phyloP scores from a whole-genome alignment of 2,797 vertebrate species.

The Champsocephalus esox region DNA sequence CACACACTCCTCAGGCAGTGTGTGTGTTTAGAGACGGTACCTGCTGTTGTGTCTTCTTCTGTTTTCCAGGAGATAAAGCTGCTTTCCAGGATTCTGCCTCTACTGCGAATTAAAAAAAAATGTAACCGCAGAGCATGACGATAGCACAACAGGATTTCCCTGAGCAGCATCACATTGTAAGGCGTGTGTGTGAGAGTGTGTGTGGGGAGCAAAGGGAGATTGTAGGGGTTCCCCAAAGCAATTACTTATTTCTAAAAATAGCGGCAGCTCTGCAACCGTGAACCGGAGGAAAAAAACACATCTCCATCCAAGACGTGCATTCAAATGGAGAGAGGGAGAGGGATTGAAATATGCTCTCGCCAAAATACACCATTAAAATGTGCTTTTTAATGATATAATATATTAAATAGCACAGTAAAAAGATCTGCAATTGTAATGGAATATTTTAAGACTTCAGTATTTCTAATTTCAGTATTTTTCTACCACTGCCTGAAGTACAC shows the following conservation, averaged over 20 bases:
- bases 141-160: neutral
- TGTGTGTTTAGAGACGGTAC: neutral
- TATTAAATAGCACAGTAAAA: too few relatives aligned
- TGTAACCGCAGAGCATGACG: neutral
- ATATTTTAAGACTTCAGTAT: too few relatives aligned
- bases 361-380: too few relatives aligned
- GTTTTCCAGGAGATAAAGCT: neutral
- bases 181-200: slow-evolving; percentile 11
- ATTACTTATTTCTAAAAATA: slow-evolving; percentile 68
- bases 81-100: neutral
- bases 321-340: too few relatives aligned
- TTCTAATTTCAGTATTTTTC: too few relatives aligned
- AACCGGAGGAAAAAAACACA: slow-evolving; percentile 25
- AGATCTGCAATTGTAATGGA: too few relatives aligned
- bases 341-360: too few relatives aligned
- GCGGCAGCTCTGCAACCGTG: slow-evolving; percentile 48
- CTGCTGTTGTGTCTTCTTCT: neutral
- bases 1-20: neutral
- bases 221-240: slow-evolving; percentile 67
- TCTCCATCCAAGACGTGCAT: neutral
- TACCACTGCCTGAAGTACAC: too few relatives aligned
- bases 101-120: neutral
- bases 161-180: neutral
- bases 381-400: too few relatives aligned
- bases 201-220: slow-evolving; percentile 5